These are phyloP conservation scores for Drosophila teissieri DNA, from an alignment of 1,140 invertebrate genomes.

Conservation along the genomic window DNA sequence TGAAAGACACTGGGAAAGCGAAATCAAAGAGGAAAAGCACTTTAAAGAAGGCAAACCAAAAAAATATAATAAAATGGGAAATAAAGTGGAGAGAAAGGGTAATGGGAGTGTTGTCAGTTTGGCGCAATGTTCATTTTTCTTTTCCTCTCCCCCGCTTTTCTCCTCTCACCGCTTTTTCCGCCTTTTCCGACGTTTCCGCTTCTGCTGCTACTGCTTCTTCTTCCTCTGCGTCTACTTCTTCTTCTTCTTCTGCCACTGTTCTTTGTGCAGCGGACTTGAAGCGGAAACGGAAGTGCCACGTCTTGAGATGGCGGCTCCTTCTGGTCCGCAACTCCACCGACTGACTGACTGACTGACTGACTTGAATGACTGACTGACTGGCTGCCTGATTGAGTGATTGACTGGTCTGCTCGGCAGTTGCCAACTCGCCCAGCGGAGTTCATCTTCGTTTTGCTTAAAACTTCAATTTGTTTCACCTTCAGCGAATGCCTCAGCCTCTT, in stretches of 20 bases:
- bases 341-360: constrained; percentile 35
- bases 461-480: constrained; percentile 33
- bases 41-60: constrained; percentile 24
- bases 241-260: neutral
- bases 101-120: constrained; percentile 60
- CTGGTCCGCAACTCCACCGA: constrained; percentile 13
- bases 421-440: constrained; percentile 27
- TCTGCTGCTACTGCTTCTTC: neutral
- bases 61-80: constrained; percentile 9
- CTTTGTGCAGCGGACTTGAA: constrained; percentile 46
- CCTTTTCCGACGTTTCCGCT: neutral
- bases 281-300: constrained; percentile 79
- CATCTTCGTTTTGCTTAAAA: constrained; percentile 43
- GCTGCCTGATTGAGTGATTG: constrained; percentile 47
- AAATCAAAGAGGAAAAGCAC: constrained; percentile 56
- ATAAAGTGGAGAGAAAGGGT: constrained; percentile 12
- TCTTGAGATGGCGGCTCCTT: constrained; percentile 57
- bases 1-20: constrained; percentile 33
- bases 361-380: constrained; percentile 1
- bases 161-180: neutral
- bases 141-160: neutral
- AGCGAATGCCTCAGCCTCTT: no score
- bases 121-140: constrained; percentile 69
- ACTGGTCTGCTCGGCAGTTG: constrained; percentile 38
- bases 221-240: neutral